Evolutionary conservation across 2,888 invertebrate species (phyloP).

Genomic region (Adelphocoris suturalis): DNA sequence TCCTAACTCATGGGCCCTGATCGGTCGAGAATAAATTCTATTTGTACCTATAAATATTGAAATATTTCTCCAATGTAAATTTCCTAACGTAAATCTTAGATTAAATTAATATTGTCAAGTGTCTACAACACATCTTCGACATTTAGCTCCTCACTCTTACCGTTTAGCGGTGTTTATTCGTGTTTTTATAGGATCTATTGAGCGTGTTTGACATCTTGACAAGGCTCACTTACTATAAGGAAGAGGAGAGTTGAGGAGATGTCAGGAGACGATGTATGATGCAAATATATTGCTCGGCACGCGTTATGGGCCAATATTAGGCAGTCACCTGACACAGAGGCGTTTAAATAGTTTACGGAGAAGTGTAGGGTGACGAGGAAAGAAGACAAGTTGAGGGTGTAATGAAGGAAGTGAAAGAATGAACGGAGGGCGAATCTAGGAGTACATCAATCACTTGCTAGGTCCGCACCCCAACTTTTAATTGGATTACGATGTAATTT

Average conservation of each 20-base stretch:
- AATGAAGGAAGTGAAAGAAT: constrained; percentile 46
- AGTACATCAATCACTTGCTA: constrained; percentile 66
- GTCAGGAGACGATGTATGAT: constrained; percentile 43
- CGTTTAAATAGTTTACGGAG: constrained; percentile 17
- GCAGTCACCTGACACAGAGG: background rate
- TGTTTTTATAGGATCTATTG: background rate
- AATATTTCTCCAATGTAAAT: no score
- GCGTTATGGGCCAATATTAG: constrained; percentile 12
- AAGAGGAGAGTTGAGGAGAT: background rate
- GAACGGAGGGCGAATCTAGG: constrained; percentile 48
- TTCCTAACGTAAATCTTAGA: no score
- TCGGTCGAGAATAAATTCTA: no score
- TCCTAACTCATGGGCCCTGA: no score
- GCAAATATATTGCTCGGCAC: constrained; percentile 38
- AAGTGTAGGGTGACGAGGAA: background rate
- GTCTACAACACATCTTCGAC: no score
- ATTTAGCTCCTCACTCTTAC: background rate
- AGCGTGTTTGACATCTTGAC: background rate
- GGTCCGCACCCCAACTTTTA: constrained; percentile 64
- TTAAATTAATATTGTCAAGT: no score
- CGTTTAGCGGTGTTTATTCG: background rate
- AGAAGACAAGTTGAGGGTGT: constrained; percentile 21
- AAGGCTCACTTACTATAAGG: background rate
- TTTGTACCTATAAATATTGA: no score
- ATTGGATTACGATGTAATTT: constrained; percentile 68